Percentiles rank a stretch among this genome's conserved stretches.
Conservation (phyloP, 2,888 invertebrate genomes). For the Limenitis camilla region DNA sequence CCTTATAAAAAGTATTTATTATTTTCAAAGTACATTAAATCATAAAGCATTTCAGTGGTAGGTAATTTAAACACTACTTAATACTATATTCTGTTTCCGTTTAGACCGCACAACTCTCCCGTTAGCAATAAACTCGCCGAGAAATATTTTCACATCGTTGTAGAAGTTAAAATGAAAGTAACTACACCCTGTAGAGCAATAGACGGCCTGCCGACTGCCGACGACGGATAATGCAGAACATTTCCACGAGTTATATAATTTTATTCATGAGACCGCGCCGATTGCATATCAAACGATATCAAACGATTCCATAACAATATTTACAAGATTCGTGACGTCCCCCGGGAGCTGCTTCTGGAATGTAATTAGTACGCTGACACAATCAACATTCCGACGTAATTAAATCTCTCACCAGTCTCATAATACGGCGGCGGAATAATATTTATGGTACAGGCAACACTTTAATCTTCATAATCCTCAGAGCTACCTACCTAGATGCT, state of each 20-base stretch:
- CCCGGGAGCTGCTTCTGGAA: slow-evolving; percentile 10
- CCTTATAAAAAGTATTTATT: too few relatives aligned
- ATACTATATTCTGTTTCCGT: slow-evolving; percentile 37
- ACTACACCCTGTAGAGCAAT: slow-evolving; percentile 65
- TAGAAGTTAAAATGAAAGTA: slow-evolving; percentile 72
- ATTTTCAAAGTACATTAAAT: too few relatives aligned
- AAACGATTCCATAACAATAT: slow-evolving; percentile 42
- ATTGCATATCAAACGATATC: slow-evolving; percentile 47
- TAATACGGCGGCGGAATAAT: slow-evolving; percentile 16
- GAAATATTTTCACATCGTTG: slow-evolving; percentile 73
- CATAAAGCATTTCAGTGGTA: slow-evolving; percentile 2
- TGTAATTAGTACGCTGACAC: slow-evolving; percentile 25
- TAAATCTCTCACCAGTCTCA: slow-evolving; percentile 17
- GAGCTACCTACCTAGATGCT: slow-evolving; percentile 9
- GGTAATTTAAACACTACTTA: slow-evolving; percentile 35
- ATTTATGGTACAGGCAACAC: slow-evolving; percentile 15
- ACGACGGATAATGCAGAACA: slow-evolving; percentile 58
- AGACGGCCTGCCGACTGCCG: slow-evolving; percentile 43
- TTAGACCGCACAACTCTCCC: slow-evolving; percentile 51
- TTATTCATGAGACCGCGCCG: slow-evolving; percentile 60
- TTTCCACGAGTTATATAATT: slow-evolving; percentile 60
- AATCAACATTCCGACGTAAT: slow-evolving; percentile 24
- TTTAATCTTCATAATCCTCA: slow-evolving; percentile 17
- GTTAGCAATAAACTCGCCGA: slow-evolving; percentile 63
- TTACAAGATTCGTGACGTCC: slow-evolving; percentile 28